Evolutionary conservation across 2,113 vertebrate genomes (phyloP), one percentile per base, ranked within the genome.

Genomic region (Hirundichthys speculiger): DNA sequence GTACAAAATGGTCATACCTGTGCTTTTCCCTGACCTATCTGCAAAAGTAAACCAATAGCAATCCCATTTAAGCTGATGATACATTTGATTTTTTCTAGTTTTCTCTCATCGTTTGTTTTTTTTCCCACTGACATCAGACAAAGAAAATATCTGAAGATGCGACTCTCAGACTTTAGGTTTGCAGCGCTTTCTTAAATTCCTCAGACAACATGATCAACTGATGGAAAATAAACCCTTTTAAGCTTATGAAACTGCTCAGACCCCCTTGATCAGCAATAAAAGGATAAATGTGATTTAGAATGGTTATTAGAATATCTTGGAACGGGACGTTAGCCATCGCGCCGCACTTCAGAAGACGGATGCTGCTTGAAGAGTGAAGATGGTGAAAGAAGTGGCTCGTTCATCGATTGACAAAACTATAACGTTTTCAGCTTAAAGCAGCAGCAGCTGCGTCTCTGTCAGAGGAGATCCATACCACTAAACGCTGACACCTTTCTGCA

Each of bases 401-500:
- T 55, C 38, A 89, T 88, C 74, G 82, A 89, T 88, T 68, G 64
- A 74, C 84, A 70, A 46, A 87, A 73, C 16, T 15, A 47, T 34
- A 30, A 47, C 18, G 52, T 79, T 69, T 86, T 64, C 50, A 66
- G 64, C 72, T 76, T 51, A 58, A 72, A 74, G 47, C 79, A 69
- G 41, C 41, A 16, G 75, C 73, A 64, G 83, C 87, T 66, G 79
- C 74, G 64, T 73, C 80, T 69, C 49, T 6, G 69, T 83, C 81
- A 69, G 14, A 50, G 64, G 73, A 54, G 83, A 86, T 83, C 85
- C 73, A 88, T 90, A 71, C 79, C 62, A 64, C 73, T 84, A 82
- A 88, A 71, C 56, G 69, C 80, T 73, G 82, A 89, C 85, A 75
- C 69, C 78, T 77, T 61, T 68, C 77, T 74, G 67, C 59, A 72